These are phyloP conservation scores for Rhinogobius similis DNA, from an alignment of 2,113 vertebrate species.

Conservation along the genomic window DNA sequence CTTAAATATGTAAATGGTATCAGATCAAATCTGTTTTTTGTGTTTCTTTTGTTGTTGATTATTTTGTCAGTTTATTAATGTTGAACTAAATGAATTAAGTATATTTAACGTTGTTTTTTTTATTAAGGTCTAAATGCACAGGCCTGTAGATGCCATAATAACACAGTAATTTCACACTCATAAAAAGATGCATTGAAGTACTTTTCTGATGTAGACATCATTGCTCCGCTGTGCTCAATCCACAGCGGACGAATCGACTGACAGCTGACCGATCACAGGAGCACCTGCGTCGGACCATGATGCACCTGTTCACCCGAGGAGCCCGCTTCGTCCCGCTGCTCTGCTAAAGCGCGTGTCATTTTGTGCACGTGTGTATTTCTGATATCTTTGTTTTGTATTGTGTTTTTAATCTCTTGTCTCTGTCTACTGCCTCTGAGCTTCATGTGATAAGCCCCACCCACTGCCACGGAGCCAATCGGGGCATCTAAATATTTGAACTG, in stretches of 20 bases:
- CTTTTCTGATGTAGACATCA: background rate
- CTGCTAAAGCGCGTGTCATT: background rate
- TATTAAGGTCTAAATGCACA: too few species aligned
- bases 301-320: slow-evolving; percentile 76
- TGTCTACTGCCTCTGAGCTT: slow-evolving; percentile 46
- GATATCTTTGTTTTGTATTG: slow-evolving; percentile 34
- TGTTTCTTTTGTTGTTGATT: too few species aligned
- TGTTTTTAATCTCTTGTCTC: slow-evolving; percentile 61
- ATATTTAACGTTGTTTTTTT: too few species aligned
- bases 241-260: slow-evolving; percentile 10
- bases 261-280: slow-evolving; percentile 71
- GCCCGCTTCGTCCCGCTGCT: slow-evolving; percentile 48
- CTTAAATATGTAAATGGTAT: too few species aligned
- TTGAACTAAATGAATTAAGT: too few species aligned
- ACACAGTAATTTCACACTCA: too few species aligned
- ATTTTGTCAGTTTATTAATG: too few species aligned
- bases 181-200: too few species aligned
- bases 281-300: slow-evolving; percentile 72
- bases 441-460: slow-evolving; percentile 35
- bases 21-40: too few species aligned
- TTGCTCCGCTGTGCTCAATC: background rate
- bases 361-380: slow-evolving; percentile 19
- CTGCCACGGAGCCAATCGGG: slow-evolving; percentile 56
- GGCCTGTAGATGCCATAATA: too few species aligned
- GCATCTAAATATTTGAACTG: slow-evolving; percentile 64